Conservation (phyloP, 2,113 vertebrate species). For the Ptychochromis oligacanthus region DNA sequence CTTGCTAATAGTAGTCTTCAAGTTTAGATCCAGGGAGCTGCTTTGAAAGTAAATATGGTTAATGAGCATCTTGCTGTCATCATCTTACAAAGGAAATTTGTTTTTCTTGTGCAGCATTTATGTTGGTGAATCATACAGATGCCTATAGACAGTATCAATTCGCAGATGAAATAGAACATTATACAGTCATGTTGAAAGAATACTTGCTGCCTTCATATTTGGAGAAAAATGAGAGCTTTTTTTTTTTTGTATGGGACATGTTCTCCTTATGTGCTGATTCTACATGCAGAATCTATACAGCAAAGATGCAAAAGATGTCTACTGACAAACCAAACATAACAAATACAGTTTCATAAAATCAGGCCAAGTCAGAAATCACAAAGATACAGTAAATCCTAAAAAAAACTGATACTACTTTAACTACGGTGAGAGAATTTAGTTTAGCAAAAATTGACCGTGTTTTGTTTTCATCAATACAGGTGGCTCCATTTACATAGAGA, state of each 20-base stretch:
- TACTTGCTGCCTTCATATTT: conserved; percentile 5
- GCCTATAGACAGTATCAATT: conserved; percentile 44
- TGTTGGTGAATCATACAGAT: conserved; percentile 22
- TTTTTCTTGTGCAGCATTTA: conserved; percentile 36
- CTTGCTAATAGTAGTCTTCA: conserved; percentile 30
- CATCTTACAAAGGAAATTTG: conserved; percentile 18
- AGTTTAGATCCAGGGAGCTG: conserved; percentile 32
- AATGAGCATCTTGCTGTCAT: conserved; percentile 52
- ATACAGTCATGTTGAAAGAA: conserved; percentile 5
- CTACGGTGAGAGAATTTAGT: too few relatives aligned
- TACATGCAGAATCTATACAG: background rate
- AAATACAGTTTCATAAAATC: too few relatives aligned
- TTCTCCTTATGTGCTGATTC: background rate
- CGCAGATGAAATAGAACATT: conserved; percentile 28
- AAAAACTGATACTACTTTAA: too few relatives aligned
- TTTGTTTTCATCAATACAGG: too few relatives aligned
- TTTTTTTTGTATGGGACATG: background rate
- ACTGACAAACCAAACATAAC: too few relatives aligned
- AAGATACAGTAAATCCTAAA: too few relatives aligned
- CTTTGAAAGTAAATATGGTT: conserved; percentile 51
- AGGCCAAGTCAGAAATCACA: too few relatives aligned
- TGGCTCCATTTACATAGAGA: too few relatives aligned
- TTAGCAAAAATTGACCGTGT: too few relatives aligned
- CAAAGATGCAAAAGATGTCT: too few relatives aligned
- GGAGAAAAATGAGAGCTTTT: background rate